Evolutionary conservation across 2,113 vertebrate species (phyloP).

Genomic region (Talpa occidentalis): DNA sequence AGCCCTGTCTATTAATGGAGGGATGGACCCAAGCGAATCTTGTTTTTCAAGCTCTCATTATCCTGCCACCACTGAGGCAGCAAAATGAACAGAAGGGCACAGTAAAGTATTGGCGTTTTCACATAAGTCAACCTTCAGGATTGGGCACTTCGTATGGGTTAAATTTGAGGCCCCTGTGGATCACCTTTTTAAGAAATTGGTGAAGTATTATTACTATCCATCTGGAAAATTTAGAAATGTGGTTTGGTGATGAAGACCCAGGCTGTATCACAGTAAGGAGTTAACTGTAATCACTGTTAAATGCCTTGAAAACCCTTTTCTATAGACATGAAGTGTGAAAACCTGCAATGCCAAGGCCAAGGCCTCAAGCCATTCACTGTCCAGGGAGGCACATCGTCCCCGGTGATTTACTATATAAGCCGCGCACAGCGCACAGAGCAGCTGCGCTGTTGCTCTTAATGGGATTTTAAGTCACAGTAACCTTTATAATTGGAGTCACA

Average conservation of each 20-base stretch:
- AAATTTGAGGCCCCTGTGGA: constrained; percentile 2
- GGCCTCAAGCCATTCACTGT: neutral
- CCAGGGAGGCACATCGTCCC: neutral
- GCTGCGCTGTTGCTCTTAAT: neutral
- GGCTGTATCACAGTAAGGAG: neutral
- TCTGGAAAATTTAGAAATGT: neutral
- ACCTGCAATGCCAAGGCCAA: neutral
- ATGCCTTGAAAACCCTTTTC: constrained; percentile 48
- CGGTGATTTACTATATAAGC: neutral
- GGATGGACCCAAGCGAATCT: neutral
- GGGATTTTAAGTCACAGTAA: constrained; percentile 29
- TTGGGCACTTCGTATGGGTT: constrained; percentile 1
- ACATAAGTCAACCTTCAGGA: constrained; percentile 55
- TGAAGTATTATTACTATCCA: neutral
- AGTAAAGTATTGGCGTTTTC: accelerated
- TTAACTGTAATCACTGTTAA: neutral
- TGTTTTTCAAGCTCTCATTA: constrained; percentile 60
- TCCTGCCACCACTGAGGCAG: constrained; percentile 59
- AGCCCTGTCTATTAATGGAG: constrained; percentile 34
- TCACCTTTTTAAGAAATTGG: constrained; percentile 45
- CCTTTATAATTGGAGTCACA: constrained; percentile 45
- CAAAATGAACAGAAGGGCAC: constrained; percentile 60
- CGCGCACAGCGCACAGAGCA: accelerated
- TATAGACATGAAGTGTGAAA: neutral
- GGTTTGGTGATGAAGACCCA: neutral